Base-by-base conservation (phyloP, 1,140 invertebrate genomes). In the Chelonus insularis region DNA sequence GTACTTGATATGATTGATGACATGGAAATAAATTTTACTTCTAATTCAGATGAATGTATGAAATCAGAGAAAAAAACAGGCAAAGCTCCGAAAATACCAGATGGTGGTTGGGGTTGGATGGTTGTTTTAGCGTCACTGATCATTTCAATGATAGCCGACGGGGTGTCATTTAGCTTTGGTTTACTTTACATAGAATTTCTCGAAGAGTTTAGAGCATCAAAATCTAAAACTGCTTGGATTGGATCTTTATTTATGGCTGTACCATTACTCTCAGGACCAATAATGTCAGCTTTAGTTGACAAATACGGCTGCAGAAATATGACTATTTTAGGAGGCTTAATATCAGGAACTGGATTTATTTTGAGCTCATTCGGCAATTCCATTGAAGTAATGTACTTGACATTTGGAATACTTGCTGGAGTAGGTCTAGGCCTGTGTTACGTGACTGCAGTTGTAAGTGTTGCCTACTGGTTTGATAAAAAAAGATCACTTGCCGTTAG, bases 401-500 rank as follows among this genome's bases (percentile, higher is more conserved):
- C 92, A 0, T 95, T 95, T 76, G 93, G 94, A 1, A 84, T 95
- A 1, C 86, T 95, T 20, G 89, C 93, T 23, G 94, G 94, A 1
- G 80, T 95, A 16, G 94, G 93, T 3, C 82, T 96, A 54, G 91
- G 93, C 2, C 80, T 96, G 23, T 91, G 92, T 29, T 94, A 93
- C 73, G 93, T 97, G 1, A 94, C 94, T 8, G 92, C 92, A 1
- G 92, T 95, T 1, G 95, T 98, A 1, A 89, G 88, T 29, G 96
- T 98, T 51, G 95, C 95, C 8, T 96, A 94, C 73, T 98, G 97
- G 87, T 98, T 98, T 76, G 96, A 98, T 66, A 92, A 93, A 71
- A 92, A 90, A 71, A 84, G 95, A 20, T 94, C 92, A 8, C 83
- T 98, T 41, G 96, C 96, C 2, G 95, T 94, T 9, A 94, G 96